phyloP scores from a whole-genome alignment of 2,888 invertebrate species.

The Temnothorax unifasciatus region DNA sequence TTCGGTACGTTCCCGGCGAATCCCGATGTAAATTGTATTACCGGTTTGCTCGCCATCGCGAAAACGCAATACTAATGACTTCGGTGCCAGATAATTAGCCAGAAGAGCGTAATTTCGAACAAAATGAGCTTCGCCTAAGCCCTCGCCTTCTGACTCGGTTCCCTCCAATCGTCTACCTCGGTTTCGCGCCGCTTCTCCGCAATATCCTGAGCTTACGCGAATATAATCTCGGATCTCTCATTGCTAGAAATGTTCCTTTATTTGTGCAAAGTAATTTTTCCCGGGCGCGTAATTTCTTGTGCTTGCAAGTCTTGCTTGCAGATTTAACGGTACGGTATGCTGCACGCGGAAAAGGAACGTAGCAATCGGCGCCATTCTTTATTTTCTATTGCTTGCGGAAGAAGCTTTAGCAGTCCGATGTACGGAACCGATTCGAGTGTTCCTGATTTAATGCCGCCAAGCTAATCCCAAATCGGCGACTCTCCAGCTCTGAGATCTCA shows the following conservation, averaged over 20 bases:
- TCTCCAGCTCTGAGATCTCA: slow-evolving; percentile 69
- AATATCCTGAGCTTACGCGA: slow-evolving; percentile 5
- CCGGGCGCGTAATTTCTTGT: neutral
- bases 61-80: slow-evolving; percentile 69
- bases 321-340: neutral
- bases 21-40: slow-evolving; percentile 65
- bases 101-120: slow-evolving; percentile 61
- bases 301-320: neutral
- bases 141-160: slow-evolving; percentile 29
- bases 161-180: neutral
- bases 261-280: slow-evolving; percentile 28
- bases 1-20: slow-evolving; percentile 47
- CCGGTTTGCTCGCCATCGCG: slow-evolving; percentile 50
- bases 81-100: slow-evolving; percentile 58
- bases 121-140: slow-evolving; percentile 55
- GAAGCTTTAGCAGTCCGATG: slow-evolving; percentile 48
- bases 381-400: slow-evolving; percentile 45
- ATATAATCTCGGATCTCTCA: slow-evolving; percentile 21
- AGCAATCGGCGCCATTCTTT: slow-evolving; percentile 26
- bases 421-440: slow-evolving; percentile 65
- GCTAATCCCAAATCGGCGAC: slow-evolving; percentile 73
- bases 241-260: neutral
- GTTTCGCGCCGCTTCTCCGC: neutral
- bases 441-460: slow-evolving; percentile 72
- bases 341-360: neutral